phyloP scores from a whole-genome alignment of 2,113 vertebrate species.

The Alligator sinensis region DNA sequence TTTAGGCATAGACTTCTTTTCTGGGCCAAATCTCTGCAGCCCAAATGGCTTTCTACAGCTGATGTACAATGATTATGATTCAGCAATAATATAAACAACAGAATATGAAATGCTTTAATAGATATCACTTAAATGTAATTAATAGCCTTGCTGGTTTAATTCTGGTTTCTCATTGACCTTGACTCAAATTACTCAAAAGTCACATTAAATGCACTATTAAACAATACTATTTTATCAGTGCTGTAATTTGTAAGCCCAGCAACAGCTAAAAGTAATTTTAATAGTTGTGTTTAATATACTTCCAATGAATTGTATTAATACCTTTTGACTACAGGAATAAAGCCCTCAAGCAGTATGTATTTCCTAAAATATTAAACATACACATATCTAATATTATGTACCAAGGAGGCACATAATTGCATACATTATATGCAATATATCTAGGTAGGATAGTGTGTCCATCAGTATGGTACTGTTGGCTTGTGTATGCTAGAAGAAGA shows the following conservation, averaged over 20 bases:
- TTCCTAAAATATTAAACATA: neutral
- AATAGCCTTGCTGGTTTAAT: constrained; percentile 39
- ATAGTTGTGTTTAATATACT: neutral
- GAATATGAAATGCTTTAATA: constrained; percentile 31
- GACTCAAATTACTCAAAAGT: constrained; percentile 19
- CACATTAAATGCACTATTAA: constrained; percentile 3
- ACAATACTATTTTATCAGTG: neutral
- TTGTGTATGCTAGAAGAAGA: neutral
- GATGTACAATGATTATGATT: constrained; percentile 15
- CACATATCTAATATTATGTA: neutral
- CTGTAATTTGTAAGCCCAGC: constrained; percentile 7
- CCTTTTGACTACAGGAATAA: neutral
- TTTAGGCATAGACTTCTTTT: constrained; percentile 17
- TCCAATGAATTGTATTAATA: neutral
- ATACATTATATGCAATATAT: neutral
- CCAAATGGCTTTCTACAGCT: constrained; percentile 17
- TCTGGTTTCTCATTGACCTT: constrained; percentile 40
- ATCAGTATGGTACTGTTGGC: neutral
- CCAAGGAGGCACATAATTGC: neutral
- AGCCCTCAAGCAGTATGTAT: neutral
- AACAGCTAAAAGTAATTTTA: constrained; percentile 21
- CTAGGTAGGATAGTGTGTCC: neutral
- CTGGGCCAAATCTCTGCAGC: constrained; percentile 10
- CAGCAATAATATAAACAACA: constrained; percentile 32
- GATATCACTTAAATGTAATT: constrained; percentile 37